Evolutionary conservation across 2,797 vertebrate genomes (phyloP), one percentile per base, ranked within the genome.

Genomic region (Neomorphus geoffroyi): DNA sequence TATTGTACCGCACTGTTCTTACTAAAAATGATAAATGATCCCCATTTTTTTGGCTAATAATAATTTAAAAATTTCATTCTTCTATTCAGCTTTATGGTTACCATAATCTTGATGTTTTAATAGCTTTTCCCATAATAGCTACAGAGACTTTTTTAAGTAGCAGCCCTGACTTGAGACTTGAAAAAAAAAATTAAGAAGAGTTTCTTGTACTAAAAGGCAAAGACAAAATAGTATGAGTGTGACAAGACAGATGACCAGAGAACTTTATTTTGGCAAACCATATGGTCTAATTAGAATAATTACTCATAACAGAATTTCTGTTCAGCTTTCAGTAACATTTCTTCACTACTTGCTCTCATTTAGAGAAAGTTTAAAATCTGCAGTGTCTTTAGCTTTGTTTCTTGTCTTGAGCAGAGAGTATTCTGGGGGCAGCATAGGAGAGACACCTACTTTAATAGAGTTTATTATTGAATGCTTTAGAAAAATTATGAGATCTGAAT

Each of bases 101-200:
- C 74, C 75, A 66, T 94, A 79, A 93, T 94, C 78, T 39, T 92
- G 80, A 81, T 88, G 58, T 90, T 96, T 94, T 96, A 96, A 96
- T 96, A 79, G 93, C 72, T 97, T 96, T 95, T 92, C 62, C 83
- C 71, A 57, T 92, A 82, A 92, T 65, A 92, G 89, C 69, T 78
- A 35, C 71, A 86, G 62, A 92, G 88, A 62, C 78, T 74, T 93
- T 95, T 95, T 73, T 77, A 93, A 77, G 56, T 86, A 79, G 37
- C 81, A 95, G 82, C n/a, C 24, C 53, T 94, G 43, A 89, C 70
- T 85, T 90, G 62, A 33, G 27, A n/a, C 33, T 81, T 3, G 1
- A 53, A 32, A 45, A 46, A 46, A 50, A 23, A 30, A 60, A n/a
- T 30, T 9, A 27, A 33, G 43, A 39, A 65, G 22, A 27, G 30